Base-by-base conservation (phyloP, 2,888 invertebrate species). In the Sesamia inferens region DNA sequence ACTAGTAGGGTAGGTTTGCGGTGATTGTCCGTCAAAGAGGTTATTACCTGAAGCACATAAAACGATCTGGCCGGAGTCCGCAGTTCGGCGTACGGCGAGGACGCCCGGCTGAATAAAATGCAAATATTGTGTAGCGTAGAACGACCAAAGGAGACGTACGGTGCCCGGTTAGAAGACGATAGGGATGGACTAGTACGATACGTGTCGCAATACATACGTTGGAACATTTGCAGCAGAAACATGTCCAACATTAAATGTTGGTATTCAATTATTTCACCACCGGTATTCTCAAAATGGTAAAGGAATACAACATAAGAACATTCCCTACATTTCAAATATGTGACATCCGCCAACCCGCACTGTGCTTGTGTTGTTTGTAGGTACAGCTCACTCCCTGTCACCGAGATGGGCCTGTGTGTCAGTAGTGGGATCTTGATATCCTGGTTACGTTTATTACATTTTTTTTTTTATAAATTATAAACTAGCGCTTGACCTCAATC, bases 11-110 rank as follows among this genome's bases (percentile, higher is more conserved):
- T 68, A 48, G 63, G 70, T 74, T 83, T 76, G 91, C 67, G 24
- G 83, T 86, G 87, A 85, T 85, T 92, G 93, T 93, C 93, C 92
- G 93, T 95, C 95, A 95, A 95, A 94, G 95, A 94, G 93, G 95
- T 95, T 95, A 95, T 95, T 95, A 95, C 95, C 95, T 95, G 95
- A 93, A 94, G 92, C 93, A 94, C 91, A 95, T 95, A 94, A 93
- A 94, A 92, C 88, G 88, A 89, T 88, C 79, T 88, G 74, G 74
- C 68, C 69, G 78, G 61, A 70, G 79, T 51, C 62, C 68, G 68
- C 44, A 77, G 75, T 83, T 80, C 88, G 69, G 68, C 71, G 86
- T 76, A 79, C 74, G 76, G 81, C 78, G 83, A 81, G 76, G 78
- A 77, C 71, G 85, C 94, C 92, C 89, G 90, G 90, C 94, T 92